Evolutionary conservation across 2,797 vertebrate species (phyloP), one percentile per base, ranked within the genome.

Genomic region (Gymnoscopelus microlampas): DNA sequence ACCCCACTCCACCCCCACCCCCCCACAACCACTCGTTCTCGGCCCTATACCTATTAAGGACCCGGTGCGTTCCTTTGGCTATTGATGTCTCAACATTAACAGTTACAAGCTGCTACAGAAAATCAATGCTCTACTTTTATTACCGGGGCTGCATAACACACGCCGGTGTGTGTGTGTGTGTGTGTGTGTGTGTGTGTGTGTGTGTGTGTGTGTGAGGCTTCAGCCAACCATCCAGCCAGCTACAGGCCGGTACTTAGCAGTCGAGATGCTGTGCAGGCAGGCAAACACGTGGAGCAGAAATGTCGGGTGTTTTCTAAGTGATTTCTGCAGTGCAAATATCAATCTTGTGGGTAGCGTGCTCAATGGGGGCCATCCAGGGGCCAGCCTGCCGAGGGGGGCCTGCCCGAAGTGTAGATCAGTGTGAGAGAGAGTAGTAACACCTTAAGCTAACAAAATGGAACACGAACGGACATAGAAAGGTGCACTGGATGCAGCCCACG

Each of bases 61-160:
- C 94, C 95, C 93, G 88, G 95, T 92, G 95, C 96, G 97, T 97
- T 97, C 95, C 95, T 97, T 97, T 87, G 93, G 94, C 96, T 97
- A 97, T 98, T 98, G 97, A 98, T 97, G 96, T 96, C 96, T 97
- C 96, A 97, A 97, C 96, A 97, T 95, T 97, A 97, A 97, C 95
- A 96, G 96, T 98, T 98, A 98, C 97, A 98, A 97, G 96, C 95
- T 91, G 95, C 96, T 95, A 96, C 96, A 96, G 96, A 93, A 98
- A 98, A 99, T 99, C 98, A 97, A 98, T 98, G 95, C 91, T 78
- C 54, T 95, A 96, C 96, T 97, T 97, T 97, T 96, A 96, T 97
- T 95, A 96, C 95, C 82, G 91, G 32, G 32, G 80, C 94, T 93
- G 93, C 94, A 94, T 95, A 92, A 93, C 88, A 83, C 73, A 63